Conservation (phyloP, 2,113 vertebrate genomes). For the Protomyctophum bolini region DNA sequence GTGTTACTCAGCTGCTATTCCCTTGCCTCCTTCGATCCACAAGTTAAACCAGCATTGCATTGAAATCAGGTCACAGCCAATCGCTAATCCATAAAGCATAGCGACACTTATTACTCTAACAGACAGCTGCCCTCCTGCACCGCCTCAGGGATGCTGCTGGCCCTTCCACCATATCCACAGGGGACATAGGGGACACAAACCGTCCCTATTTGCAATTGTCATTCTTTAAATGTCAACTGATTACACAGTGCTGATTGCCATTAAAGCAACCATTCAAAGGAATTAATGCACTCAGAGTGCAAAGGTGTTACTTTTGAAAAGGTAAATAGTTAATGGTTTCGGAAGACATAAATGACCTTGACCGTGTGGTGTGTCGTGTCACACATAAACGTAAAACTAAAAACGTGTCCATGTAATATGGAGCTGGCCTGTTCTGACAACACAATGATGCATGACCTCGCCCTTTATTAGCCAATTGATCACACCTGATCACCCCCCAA, state of each 20-base stretch:
- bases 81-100: constrained; percentile 23
- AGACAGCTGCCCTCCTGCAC: background rate
- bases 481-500: too few relatives aligned
- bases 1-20: constrained; percentile 31
- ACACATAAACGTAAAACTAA: too few relatives aligned
- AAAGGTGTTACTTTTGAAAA: constrained; percentile 61
- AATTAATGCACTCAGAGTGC: constrained; percentile 47
- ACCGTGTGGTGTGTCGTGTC: too few relatives aligned
- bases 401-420: too few relatives aligned
- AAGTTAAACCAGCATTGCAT: constrained; percentile 49
- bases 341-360: too few relatives aligned
- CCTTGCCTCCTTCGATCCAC: constrained; percentile 45
- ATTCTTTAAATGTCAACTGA: constrained; percentile 69
- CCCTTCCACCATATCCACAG: background rate
- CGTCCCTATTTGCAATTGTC: constrained; percentile 51
- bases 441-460: too few relatives aligned
- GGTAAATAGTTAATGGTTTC: too few relatives aligned
- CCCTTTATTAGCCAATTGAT: too few relatives aligned
- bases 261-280: constrained; percentile 60
- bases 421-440: too few relatives aligned
- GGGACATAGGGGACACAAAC: background rate
- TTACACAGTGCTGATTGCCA: constrained; percentile 50
- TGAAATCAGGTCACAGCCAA: constrained; percentile 32
- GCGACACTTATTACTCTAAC: constrained; percentile 26
- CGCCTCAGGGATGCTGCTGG: constrained; percentile 17